Percentiles rank a stretch among this genome's conserved stretches.
phyloP scores from a whole-genome alignment of 2,113 vertebrate genomes.

The Burhinus bistriatus region DNA sequence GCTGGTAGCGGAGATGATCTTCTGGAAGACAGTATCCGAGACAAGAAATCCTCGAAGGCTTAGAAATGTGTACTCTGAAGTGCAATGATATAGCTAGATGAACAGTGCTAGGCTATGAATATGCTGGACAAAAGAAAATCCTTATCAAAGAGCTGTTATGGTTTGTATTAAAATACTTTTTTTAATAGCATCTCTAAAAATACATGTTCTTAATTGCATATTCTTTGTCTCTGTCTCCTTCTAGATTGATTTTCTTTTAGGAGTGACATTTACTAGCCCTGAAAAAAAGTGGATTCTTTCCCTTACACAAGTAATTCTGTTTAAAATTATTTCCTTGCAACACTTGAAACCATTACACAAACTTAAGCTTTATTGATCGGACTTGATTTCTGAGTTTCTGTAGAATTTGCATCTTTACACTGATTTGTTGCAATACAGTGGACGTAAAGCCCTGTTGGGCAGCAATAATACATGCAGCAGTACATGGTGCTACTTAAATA shows the following conservation, averaged over 20 bases:
- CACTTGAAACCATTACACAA: not conserved
- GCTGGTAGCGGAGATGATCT: not conserved
- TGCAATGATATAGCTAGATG: accelerated
- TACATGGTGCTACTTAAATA: not conserved
- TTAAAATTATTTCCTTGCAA: not conserved
- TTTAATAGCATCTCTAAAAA: not conserved
- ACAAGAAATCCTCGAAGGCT: not conserved
- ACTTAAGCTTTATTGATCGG: not conserved
- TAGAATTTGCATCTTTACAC: not conserved
- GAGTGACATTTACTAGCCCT: not conserved
- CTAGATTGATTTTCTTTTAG: not conserved
- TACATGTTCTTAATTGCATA: not conserved
- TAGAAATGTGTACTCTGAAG: not conserved
- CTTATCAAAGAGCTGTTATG: not conserved
- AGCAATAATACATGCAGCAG: not conserved
- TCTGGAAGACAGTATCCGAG: not conserved
- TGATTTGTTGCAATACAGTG: not conserved
- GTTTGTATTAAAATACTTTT: not conserved
- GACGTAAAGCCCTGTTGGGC: not conserved
- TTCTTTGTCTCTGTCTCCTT: not conserved
- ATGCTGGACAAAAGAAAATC: not conserved
- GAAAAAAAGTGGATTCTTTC: not conserved
- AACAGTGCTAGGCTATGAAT: not conserved
- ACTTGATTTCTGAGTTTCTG: not conserved
- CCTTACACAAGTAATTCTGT: not conserved